phyloP scores from a whole-genome alignment of 2,888 invertebrate species.

The Sarcophaga carnaria region DNA sequence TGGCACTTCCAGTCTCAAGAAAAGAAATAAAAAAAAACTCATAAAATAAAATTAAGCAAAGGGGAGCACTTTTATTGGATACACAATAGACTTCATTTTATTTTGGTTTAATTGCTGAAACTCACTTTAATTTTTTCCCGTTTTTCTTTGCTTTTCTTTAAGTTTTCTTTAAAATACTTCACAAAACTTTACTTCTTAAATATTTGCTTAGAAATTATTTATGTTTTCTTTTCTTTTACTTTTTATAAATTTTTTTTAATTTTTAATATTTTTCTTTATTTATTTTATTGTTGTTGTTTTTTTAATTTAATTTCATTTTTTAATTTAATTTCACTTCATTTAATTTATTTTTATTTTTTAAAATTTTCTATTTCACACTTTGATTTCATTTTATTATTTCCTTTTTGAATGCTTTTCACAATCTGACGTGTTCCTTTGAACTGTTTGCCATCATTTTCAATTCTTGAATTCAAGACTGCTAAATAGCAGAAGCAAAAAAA shows the following conservation, averaged over 20 bases:
- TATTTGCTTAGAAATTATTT: not conserved
- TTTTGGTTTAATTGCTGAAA: too few species aligned
- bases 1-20: not conserved
- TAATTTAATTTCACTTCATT: not conserved
- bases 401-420: conserved; percentile 40
- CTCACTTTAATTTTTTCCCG: not conserved
- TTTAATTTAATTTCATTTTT: not conserved
- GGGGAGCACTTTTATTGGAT: not conserved
- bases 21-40: too few species aligned
- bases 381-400: not conserved
- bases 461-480: conserved; percentile 54
- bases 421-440: conserved; percentile 70
- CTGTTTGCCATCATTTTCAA: conserved; percentile 60
- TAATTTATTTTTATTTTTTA: conserved; percentile 2
- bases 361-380: not conserved
- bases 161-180: not conserved
- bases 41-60: not conserved
- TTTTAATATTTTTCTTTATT: not conserved
- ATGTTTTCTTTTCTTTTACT: too few species aligned
- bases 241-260: not conserved
- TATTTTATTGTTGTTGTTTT: not conserved
- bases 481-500: not conserved
- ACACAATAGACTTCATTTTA: not conserved
- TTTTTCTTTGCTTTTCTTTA: not conserved
- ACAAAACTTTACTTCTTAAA: not conserved